Percentiles rank a stretch among this genome's conserved stretches.
Conservation (phyloP, 2,797 vertebrate species). For the Melanogrammus aeglefinus region DNA sequence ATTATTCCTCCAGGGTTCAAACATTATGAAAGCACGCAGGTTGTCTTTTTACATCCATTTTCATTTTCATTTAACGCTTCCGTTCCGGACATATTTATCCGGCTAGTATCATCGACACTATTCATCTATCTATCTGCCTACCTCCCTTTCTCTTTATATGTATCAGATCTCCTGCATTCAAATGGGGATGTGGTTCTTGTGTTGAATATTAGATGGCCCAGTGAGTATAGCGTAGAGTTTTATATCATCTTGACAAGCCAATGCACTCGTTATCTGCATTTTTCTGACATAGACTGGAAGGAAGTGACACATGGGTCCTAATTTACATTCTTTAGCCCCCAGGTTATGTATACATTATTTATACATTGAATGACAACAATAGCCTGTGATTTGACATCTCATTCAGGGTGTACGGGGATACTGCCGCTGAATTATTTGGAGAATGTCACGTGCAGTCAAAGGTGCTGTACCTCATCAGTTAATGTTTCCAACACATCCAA, state of each 20-base stretch:
- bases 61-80: background rate
- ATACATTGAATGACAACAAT: conserved; percentile 4
- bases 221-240: background rate
- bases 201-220: background rate
- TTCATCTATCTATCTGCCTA: background rate
- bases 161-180: background rate
- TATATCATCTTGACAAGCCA: background rate
- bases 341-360: conserved; percentile 2
- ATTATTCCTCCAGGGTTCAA: background rate
- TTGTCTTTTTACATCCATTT: no score
- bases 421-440: background rate
- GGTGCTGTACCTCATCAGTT: background rate
- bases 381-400: background rate
- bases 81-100: background rate
- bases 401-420: background rate
- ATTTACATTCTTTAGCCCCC: conserved; percentile 19
- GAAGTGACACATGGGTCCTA: background rate
- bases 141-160: background rate
- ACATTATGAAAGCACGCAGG: no score
- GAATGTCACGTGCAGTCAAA: background rate
- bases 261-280: background rate
- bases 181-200: background rate
- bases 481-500: conserved; percentile 2
- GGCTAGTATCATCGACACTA: background rate
- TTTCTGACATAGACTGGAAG: background rate